Evolutionary conservation across 2,888 invertebrate species (phyloP).

Genomic region (Chymomyza caudatula): DNA sequence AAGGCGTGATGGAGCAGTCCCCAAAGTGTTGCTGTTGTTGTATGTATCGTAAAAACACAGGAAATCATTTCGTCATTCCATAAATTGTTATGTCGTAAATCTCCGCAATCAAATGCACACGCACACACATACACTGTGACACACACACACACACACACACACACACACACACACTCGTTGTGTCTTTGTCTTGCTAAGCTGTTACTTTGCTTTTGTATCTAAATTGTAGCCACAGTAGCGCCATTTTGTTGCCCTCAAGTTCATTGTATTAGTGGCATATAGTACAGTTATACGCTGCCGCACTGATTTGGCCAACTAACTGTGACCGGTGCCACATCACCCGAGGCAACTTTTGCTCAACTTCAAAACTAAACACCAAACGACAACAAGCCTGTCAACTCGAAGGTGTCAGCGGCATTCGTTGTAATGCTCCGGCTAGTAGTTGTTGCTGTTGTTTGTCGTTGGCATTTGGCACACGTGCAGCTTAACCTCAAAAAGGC

Average conservation of each 20-base stretch:
- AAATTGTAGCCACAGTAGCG: conserved; percentile 53
- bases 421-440: not conserved
- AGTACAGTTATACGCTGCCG: not conserved
- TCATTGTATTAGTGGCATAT: conserved; percentile 40
- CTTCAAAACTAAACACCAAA: not conserved
- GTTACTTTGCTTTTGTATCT: conserved; percentile 23
- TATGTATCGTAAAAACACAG: conserved; percentile 62
- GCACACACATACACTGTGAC: too few species aligned
- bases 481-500: conserved; percentile 50
- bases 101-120: conserved; percentile 61
- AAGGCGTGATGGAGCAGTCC: conserved; percentile 54
- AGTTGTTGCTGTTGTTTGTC: not conserved
- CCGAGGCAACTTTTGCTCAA: not conserved
- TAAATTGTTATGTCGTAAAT: conserved; percentile 74
- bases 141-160: conserved; percentile 3
- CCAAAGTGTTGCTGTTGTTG: not conserved
- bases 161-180: conserved; percentile 19
- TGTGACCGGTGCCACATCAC: conserved; percentile 11
- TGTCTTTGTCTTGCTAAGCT: conserved; percentile 11
- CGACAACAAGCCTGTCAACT: not conserved
- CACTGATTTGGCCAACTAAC: conserved; percentile 66
- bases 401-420: not conserved
- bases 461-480: conserved; percentile 62
- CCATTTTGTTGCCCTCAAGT: conserved; percentile 31
- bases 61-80: conserved; percentile 74